Percentiles rank a stretch among this genome's conserved stretches.
These are phyloP conservation scores for Pardalotus punctatus DNA, from an alignment of 2,113 vertebrate species.

Conservation along the genomic window DNA sequence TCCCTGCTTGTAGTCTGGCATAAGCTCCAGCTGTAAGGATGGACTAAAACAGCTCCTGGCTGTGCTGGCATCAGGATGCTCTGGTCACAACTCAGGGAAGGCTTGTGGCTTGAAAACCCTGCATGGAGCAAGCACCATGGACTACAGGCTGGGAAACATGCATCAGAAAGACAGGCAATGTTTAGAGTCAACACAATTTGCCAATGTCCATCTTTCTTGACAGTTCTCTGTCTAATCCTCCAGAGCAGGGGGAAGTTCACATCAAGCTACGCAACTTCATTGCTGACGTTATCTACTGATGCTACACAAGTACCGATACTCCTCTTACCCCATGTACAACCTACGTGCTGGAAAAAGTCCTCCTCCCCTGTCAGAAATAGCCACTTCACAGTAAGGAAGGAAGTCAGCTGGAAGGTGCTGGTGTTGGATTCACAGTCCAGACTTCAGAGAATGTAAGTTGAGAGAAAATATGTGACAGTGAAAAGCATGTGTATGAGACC, in stretches of 20 bases:
- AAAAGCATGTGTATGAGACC: neutral
- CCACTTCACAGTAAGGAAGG: neutral
- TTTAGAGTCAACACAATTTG: neutral
- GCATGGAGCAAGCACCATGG: fast-evolving
- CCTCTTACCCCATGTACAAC: neutral
- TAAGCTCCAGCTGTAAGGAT: neutral
- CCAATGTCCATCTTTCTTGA: neutral
- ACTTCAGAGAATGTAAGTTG: neutral
- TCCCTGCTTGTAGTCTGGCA: neutral
- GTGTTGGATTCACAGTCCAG: neutral
- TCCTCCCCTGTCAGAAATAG: neutral
- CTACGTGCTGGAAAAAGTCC: neutral
- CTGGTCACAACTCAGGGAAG: neutral
- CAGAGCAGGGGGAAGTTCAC: neutral
- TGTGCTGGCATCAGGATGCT: neutral
- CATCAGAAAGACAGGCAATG: neutral
- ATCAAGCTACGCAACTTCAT: neutral
- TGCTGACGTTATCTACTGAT: neutral
- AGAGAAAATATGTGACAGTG: neutral
- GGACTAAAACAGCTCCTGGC: neutral
- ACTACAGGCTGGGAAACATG: neutral
- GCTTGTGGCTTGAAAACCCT: neutral
- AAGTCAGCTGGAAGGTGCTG: slow-evolving; percentile 17
- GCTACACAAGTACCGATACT: neutral
- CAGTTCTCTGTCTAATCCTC: neutral